Evolutionary conservation across 2,888 invertebrate genomes (phyloP).

Genomic region (Neoitamus cyanurus): DNA sequence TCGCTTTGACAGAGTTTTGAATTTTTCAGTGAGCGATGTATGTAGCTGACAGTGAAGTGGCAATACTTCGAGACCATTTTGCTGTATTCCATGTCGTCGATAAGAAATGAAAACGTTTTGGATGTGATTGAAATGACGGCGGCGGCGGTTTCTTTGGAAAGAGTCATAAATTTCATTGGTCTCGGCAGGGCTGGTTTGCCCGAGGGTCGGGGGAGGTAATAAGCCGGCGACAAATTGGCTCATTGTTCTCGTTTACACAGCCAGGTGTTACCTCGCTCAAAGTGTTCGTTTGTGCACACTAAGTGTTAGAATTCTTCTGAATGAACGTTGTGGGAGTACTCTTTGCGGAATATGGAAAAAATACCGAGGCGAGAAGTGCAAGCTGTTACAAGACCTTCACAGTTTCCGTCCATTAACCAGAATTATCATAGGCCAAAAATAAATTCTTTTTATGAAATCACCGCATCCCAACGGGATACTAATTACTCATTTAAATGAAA

Average conservation of each 20-base stretch:
- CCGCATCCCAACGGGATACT: background rate
- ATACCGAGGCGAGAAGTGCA: background rate
- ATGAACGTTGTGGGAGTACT: background rate
- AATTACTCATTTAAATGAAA: conserved; percentile 25
- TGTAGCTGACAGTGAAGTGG: background rate
- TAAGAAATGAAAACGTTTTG: conserved; percentile 16
- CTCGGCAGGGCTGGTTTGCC: background rate
- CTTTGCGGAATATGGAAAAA: too few relatives aligned
- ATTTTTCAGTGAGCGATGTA: conserved; percentile 31
- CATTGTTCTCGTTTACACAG: conserved; percentile 17
- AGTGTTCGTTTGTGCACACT: background rate
- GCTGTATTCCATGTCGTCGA: background rate
- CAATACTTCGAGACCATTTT: conserved; percentile 32
- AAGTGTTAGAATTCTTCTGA: background rate
- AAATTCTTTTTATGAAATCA: background rate
- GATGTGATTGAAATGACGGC: conserved; percentile 23
- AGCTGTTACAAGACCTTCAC: background rate
- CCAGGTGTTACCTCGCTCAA: background rate
- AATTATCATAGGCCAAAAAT: background rate
- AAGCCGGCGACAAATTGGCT: conserved; percentile 30
- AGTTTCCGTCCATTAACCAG: background rate
- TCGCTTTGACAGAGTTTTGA: conserved; percentile 44
- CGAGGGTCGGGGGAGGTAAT: background rate
- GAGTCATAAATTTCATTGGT: background rate
- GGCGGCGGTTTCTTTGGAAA: background rate